Evolutionary conservation across 2,113 vertebrate genomes (phyloP), one percentile per base, ranked within the genome.

Genomic region (Ariopsis seemanni): DNA sequence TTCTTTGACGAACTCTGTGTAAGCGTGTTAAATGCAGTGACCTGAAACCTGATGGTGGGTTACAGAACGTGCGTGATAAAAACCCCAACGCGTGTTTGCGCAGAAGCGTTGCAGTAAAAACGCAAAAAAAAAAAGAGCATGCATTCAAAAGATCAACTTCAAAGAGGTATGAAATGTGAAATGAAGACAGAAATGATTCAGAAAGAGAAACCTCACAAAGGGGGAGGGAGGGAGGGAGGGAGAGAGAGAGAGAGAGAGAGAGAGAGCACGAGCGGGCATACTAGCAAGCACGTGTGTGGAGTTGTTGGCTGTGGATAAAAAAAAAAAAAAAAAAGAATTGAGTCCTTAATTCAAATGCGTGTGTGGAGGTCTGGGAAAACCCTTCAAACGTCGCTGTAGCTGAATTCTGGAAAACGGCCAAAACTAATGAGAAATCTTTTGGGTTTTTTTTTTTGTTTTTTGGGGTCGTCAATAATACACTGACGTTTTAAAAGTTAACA

Each of bases 11-110:
- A 65, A 11, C 53, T 53, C 11, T 53, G 1, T 9, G 53, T 1
- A 18, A 53, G 53, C 11, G 90, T 93, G 93, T 94, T 93, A 92
- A 92, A 94, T 89, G 83, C 92, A 93, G 90, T 92, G 93, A 92
- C 90, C 92, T 89, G 81, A 92, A 95, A 94, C 93, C 89, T 94
- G 94, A 94, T 94, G 93, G 92, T 88, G 92, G 91, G 93, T 93
- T 91, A 94, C 91, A 92, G 89, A 90, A 92, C 92, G 50, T n/a
- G 22, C 5, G 48, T 77, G n/a, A 77, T 74, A 74, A 91, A 93
- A 88, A 88, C 86, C 90, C 48, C 58, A 77, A 87, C 89, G 88
- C 85, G 91, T 91, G 92, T 90, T 92, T 62, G 89, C 88, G 87
- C 85, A 91, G 86, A 90, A 91, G 91, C 90, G 88, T 92, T 91